Evolutionary conservation across 1,140 invertebrate species (phyloP).

Genomic region (Zaprionus kolodkinae): DNA sequence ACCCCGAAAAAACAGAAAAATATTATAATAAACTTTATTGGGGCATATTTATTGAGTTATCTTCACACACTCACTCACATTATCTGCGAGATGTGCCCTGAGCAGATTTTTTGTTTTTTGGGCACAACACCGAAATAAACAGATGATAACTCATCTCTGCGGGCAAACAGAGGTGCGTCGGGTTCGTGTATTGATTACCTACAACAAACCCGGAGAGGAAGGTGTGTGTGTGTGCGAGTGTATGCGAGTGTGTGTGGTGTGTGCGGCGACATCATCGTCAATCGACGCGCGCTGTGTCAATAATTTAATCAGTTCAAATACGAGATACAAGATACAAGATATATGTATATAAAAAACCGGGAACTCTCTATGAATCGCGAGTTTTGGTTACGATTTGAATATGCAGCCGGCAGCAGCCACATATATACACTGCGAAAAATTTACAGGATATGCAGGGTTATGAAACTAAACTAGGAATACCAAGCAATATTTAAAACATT

Average conservation of each 20-base stretch:
- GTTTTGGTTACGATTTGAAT: slow-evolving; percentile 67
- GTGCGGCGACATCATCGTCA: slow-evolving; percentile 31
- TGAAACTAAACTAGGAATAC: no score
- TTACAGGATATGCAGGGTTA: background rate
- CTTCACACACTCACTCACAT: background rate
- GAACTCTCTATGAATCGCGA: slow-evolving; percentile 13
- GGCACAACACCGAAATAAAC: background rate
- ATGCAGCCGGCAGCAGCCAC: slow-evolving; percentile 52
- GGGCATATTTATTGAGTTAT: slow-evolving; percentile 1
- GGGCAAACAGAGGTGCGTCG: slow-evolving; percentile 41
- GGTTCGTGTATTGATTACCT: background rate
- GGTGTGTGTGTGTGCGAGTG: slow-evolving; percentile 52
- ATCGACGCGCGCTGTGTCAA: slow-evolving; percentile 63
- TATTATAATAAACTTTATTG: slow-evolving; percentile 2
- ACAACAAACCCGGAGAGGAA: slow-evolving; percentile 37
- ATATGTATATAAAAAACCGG: slow-evolving; percentile 7
- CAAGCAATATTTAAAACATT: no score
- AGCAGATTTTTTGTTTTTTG: background rate
- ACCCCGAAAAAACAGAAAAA: background rate
- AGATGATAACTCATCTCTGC: slow-evolving; percentile 48
- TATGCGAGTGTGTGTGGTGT: slow-evolving; percentile 43
- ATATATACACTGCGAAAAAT: slow-evolving; percentile 3
- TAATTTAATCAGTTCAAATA: slow-evolving; percentile 80
- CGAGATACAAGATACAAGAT: slow-evolving; percentile 57
- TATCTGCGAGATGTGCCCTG: background rate